These are phyloP conservation scores for Chymomyza caudatula DNA, from an alignment of 2,888 invertebrate species.

Conservation along the genomic window DNA sequence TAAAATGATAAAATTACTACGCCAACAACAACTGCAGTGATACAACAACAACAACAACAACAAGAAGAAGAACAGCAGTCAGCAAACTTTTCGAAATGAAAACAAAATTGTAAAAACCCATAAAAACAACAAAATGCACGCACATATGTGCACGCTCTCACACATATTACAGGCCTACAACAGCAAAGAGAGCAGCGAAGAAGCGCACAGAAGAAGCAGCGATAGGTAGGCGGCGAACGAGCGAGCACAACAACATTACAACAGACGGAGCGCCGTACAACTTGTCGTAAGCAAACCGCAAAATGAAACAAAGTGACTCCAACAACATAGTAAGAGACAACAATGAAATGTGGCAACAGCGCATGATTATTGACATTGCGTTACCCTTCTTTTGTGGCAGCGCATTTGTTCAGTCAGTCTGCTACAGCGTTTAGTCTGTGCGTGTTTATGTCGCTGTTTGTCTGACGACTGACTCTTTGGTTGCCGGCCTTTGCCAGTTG, in stretches of 20 bases:
- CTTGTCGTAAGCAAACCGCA: constrained; percentile 60
- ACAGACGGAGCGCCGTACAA: constrained; percentile 30
- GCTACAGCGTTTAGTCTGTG: constrained; percentile 6
- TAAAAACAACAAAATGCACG: constrained; percentile 33
- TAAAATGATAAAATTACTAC: constrained; percentile 7
- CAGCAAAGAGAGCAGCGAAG: constrained; percentile 9
- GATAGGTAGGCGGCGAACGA: constrained; percentile 19
- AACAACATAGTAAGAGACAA: constrained; percentile 51
- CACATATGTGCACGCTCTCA: constrained; percentile 28
- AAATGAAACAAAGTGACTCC: constrained; percentile 55
- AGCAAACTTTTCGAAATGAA: constrained; percentile 18
- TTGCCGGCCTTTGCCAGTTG: constrained; percentile 33
- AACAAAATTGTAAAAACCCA: constrained; percentile 52
- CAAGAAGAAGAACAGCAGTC: constrained; percentile 23
- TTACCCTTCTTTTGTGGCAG: constrained; percentile 47
- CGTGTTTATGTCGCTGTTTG: constrained; percentile 23
- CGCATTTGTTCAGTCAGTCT: constrained; percentile 25
- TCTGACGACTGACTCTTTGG: constrained; percentile 4
- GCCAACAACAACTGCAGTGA: constrained; percentile 13
- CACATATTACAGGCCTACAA: not conserved
- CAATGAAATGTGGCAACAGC: constrained; percentile 62
- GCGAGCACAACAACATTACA: constrained; percentile 15
- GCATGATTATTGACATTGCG: constrained; percentile 69
- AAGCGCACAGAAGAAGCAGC: constrained; percentile 12
- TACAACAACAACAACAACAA: not conserved